Conservation (phyloP, 2,888 invertebrate genomes). For the Nomada hirtipes region DNA sequence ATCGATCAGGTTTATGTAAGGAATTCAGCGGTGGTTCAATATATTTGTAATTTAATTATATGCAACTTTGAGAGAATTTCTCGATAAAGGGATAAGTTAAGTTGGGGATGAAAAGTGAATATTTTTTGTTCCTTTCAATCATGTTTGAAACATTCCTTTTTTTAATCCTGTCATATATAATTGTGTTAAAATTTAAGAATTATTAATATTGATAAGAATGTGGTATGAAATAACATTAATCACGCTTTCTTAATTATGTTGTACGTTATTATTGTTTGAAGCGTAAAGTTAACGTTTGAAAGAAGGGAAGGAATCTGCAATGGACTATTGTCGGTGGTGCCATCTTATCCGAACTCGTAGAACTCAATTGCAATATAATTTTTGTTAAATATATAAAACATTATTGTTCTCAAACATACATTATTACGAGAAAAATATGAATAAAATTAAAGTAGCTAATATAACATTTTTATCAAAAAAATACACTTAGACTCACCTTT, state of each 20-base stretch:
- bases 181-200: too few relatives aligned
- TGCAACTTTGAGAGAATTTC: too few relatives aligned
- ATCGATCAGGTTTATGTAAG: not conserved
- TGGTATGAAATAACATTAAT: too few relatives aligned
- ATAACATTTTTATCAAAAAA: not conserved
- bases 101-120: too few relatives aligned
- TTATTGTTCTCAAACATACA: not conserved
- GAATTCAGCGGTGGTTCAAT: not conserved
- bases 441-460: not conserved
- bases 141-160: too few relatives aligned
- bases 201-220: too few relatives aligned
- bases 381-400: not conserved
- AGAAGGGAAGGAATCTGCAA: conserved; percentile 6
- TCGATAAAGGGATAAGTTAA: too few relatives aligned
- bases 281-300: not conserved
- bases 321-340: conserved; percentile 28
- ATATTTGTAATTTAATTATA: too few relatives aligned
- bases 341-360: conserved; percentile 20
- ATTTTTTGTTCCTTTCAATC: too few relatives aligned
- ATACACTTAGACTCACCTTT: conserved; percentile 22
- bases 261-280: not conserved
- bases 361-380: not conserved
- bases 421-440: not conserved
- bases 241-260: too few relatives aligned
- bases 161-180: too few relatives aligned